Base-by-base conservation (phyloP, 2,888 invertebrate genomes). In the Oligia latruncula region DNA sequence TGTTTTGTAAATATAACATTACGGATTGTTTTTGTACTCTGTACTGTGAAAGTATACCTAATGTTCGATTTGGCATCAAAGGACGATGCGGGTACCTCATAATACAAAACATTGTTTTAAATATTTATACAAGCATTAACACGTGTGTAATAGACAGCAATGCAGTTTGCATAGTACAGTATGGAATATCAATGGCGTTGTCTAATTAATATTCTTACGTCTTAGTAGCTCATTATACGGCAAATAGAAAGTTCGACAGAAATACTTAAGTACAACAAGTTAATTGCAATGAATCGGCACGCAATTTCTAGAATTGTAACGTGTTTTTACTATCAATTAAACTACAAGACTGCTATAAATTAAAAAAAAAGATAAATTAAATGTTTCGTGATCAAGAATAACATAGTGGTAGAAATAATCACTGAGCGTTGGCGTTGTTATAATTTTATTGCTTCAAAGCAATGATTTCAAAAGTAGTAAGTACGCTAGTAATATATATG, bases 161-260 rank as follows among this genome's bases (percentile, higher is more conserved):
- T 91, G 88, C 89, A 73, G 84, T 90, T 92, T 91, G 92, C 91
- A 90, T 92, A 92, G 90, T 91, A 79, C 62, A 65, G 46, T 80
- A 85, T 84, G 68, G 84, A 81, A 89, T 86, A 90, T 88, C 87
- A 87, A 90, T 88, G 87, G 87, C 88, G 86, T 87, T 86, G 67
- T 72, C 84, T 87, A 81, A 91, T 90, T 91, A 87, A 82, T 91
- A 92, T 92, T 91, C 92, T 83, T 87, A 81, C 80, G 85, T 85
- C 83, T 87, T 78, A 82, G 79, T 83, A 85, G 74, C 78, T 85
- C 83, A 86, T 85, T 88, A 88, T 82, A 84, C 87, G 83, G 87
- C 77, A 78, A 89, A 75, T 90, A 91, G 91, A 91, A 91, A 91
- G 91, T 90, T 84, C 77, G 72, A 74, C 75, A 77, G 81, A 80